Conservation (phyloP, 1,140 invertebrate species). For the Drosophila athabasca region DNA sequence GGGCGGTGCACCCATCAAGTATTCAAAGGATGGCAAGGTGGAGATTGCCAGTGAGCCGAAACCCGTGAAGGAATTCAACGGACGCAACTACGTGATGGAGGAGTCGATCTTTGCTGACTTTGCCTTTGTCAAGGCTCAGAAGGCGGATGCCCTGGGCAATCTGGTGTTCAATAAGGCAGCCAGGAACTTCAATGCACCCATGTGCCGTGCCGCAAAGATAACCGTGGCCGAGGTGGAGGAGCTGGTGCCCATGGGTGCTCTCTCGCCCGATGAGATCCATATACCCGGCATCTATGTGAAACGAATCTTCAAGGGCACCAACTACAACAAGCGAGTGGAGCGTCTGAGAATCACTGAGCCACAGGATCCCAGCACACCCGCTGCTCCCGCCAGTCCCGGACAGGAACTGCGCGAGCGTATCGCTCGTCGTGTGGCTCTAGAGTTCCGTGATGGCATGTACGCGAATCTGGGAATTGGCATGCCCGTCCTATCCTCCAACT, state of each 20-base stretch:
- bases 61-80: conserved; percentile 90
- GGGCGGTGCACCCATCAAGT: conserved; percentile 97
- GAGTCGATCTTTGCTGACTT: conserved; percentile 98
- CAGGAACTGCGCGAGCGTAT: conserved; percentile 93
- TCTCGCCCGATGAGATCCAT: conserved; percentile 95
- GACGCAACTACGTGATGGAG: conserved; percentile 96
- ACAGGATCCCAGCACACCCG: conserved; percentile 38
- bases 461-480: conserved; percentile 93
- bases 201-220: conserved; percentile 95
- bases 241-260: conserved; percentile 93
- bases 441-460: conserved; percentile 99
- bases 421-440: conserved; percentile 94
- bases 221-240: conserved; percentile 98
- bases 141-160: conserved; percentile 97
- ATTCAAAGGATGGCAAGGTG: conserved; percentile 88
- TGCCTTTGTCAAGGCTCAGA: conserved; percentile 98
- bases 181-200: conserved; percentile 96
- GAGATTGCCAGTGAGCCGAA: conserved; percentile 87
- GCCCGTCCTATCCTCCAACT: conserved; percentile 97
- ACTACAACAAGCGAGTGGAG: conserved; percentile 97
- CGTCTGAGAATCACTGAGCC: conserved; percentile 83
- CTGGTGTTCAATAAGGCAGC: conserved; percentile 95
- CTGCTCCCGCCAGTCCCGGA: conserved; percentile 83
- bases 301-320: conserved; percentile 91
- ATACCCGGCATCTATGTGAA: conserved; percentile 97